Evolutionary conservation across 2,113 vertebrate species (phyloP), one percentile per base, ranked within the genome.

Genomic region (Bubo bubo): DNA sequence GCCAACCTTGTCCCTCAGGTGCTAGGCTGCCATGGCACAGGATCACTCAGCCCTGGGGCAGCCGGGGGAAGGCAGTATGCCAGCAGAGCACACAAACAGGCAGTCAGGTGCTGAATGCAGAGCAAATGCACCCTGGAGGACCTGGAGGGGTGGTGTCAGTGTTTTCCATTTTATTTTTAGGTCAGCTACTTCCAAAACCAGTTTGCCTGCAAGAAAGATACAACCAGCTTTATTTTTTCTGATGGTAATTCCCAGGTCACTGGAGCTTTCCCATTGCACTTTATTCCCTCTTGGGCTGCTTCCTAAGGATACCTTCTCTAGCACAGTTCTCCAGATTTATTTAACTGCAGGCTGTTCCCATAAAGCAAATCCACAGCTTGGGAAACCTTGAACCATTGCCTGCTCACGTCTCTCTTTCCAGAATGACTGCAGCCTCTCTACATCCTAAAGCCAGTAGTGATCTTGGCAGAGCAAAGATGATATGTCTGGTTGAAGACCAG

Each of bases 1-100:
- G 62, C 34, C 45, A 56, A 10, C 5, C 5, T 17, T 12, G 0
- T 3, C 30, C 49, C 64, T 23, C n/a, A 3, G 56, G 26, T 7
- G 14, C 66, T 9, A 2, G 8, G 8, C 26, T 41, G 45, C 67
- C 0, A 2, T 4, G 8, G 66, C 4, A 9, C 26, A 21, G 41
- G 39, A 37, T 7, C 0, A 0, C 45, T 58, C 6, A 0, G 10
- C 10, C 27, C 34, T 5, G 47, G 53, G 53, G 32, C 55, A 67
- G 70, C n/a, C 10, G 5, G 0, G 58, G 52, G 24, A 34, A 24
- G 49, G 35, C 27, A 2, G 2, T 1, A 6, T 1, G 6, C 45
- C 37, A 49, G 53, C 55, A 34, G n/a, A 23, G 52, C 43, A 4
- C 34, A 2, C 0, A 3, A 20, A 4, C 37, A 3, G 59, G 21